phyloP scores from a whole-genome alignment of 2,888 invertebrate genomes.

The Baronia brevicornis region DNA sequence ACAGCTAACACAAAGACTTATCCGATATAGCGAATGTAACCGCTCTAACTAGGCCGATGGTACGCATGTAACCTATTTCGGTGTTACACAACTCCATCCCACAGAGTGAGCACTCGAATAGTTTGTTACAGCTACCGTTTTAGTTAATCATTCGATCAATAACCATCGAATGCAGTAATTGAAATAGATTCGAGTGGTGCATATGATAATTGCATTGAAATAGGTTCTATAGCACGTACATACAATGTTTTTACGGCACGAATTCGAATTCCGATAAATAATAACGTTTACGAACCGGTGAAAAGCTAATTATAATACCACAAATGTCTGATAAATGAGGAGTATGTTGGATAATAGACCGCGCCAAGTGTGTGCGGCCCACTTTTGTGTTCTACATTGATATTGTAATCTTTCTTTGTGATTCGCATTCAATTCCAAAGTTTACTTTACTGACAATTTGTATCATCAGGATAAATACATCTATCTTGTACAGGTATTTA shows the following conservation, averaged over 20 bases:
- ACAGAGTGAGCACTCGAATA: constrained; percentile 32
- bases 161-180: constrained; percentile 28
- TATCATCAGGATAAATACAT: not conserved
- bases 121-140: constrained; percentile 35
- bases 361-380: constrained; percentile 33
- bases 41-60: constrained; percentile 41
- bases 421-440: constrained; percentile 31
- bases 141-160: constrained; percentile 42
- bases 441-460: constrained; percentile 26
- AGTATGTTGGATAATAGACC: constrained; percentile 18
- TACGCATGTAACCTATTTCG: constrained; percentile 52
- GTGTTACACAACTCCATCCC: constrained; percentile 48
- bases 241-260: not conserved
- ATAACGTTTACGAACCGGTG: constrained; percentile 6
- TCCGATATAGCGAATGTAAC: constrained; percentile 30
- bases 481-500: not conserved
- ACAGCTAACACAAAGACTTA: constrained; percentile 34
- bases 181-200: constrained; percentile 16
- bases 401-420: constrained; percentile 33
- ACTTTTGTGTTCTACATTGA: constrained; percentile 52
- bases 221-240: not conserved
- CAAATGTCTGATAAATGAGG: constrained; percentile 15
- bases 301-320: constrained; percentile 8
- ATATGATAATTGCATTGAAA: constrained; percentile 4
- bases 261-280: constrained; percentile 12